phyloP scores from a whole-genome alignment of 1,140 invertebrate species.

The Popillia japonica region DNA sequence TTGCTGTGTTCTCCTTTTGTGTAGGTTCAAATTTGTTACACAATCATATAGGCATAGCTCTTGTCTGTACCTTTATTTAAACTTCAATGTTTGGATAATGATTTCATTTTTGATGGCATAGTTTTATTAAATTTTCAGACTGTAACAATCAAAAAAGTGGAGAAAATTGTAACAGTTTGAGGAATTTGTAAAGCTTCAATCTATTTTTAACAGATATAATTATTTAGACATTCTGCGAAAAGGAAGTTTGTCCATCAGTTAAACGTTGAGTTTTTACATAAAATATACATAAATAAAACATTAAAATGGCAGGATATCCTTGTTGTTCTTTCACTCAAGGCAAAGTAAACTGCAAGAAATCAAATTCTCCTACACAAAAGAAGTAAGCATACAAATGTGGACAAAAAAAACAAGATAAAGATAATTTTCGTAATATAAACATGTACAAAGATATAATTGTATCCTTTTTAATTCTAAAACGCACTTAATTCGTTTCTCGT shows the following conservation, averaged over 20 bases:
- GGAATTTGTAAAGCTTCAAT: too few species aligned
- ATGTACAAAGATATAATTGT: not conserved
- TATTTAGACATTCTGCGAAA: not conserved
- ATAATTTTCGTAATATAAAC: not conserved
- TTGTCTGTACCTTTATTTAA: too few species aligned
- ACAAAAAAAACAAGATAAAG: not conserved
- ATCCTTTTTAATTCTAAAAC: too few species aligned
- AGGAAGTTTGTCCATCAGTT: slow-evolving; percentile 5
- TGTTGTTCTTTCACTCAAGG: not conserved
- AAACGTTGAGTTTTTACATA: not conserved
- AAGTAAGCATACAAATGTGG: not conserved
- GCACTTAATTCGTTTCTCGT: too few species aligned
- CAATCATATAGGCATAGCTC: too few species aligned
- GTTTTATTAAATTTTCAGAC: too few species aligned
- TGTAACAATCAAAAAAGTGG: too few species aligned
- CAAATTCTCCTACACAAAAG: not conserved
- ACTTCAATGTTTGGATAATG: too few species aligned
- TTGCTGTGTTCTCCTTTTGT: too few species aligned
- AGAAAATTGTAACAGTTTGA: too few species aligned
- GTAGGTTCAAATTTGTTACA: too few species aligned
- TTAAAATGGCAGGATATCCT: not conserved
- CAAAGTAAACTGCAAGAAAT: not conserved
- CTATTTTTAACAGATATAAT: not conserved
- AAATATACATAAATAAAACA: slow-evolving; percentile 1
- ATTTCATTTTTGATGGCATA: too few species aligned